These are phyloP conservation scores for Drosophila burlai DNA, from an alignment of 1,140 invertebrate species.

Conservation along the genomic window DNA sequence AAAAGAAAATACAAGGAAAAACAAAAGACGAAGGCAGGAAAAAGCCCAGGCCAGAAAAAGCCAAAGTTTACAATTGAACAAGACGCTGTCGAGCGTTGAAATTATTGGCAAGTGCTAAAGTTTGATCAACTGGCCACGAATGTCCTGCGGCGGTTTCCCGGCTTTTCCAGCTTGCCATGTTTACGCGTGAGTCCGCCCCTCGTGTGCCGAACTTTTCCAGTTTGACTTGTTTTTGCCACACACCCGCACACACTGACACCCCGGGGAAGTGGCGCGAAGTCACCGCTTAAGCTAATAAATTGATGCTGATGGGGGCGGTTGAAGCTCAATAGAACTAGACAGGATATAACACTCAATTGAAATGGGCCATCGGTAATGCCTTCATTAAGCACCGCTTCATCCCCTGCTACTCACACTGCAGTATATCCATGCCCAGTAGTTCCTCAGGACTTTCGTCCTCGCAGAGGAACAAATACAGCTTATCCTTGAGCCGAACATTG, in stretches of 20 bases:
- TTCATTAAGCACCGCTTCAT: constrained; percentile 9
- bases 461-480: constrained; percentile 76
- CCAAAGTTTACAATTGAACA: constrained; percentile 78
- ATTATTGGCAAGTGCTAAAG: constrained; percentile 79
- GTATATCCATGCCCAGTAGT: constrained; percentile 59
- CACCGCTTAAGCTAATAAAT: constrained; percentile 55
- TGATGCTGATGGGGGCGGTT: constrained; percentile 27
- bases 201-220: constrained; percentile 45
- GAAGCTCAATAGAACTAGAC: not conserved
- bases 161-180: constrained; percentile 30
- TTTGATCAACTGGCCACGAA: constrained; percentile 69
- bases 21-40: constrained; percentile 18
- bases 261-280: constrained; percentile 41
- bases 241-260: constrained; percentile 8
- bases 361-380: constrained; percentile 18
- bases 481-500: constrained; percentile 75
- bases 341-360: constrained; percentile 29
- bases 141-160: constrained; percentile 47
- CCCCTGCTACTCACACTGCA: constrained; percentile 71
- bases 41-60: constrained; percentile 34
- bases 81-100: constrained; percentile 74
- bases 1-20: constrained; percentile 3
- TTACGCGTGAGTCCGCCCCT: constrained; percentile 36
- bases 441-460: constrained; percentile 68
- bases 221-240: constrained; percentile 56